A percentile compares a stretch with the other conserved stretches of the same genome.
Conservation (phyloP, 2,797 vertebrate genomes). For the Acipenser oxyrinchus region DNA sequence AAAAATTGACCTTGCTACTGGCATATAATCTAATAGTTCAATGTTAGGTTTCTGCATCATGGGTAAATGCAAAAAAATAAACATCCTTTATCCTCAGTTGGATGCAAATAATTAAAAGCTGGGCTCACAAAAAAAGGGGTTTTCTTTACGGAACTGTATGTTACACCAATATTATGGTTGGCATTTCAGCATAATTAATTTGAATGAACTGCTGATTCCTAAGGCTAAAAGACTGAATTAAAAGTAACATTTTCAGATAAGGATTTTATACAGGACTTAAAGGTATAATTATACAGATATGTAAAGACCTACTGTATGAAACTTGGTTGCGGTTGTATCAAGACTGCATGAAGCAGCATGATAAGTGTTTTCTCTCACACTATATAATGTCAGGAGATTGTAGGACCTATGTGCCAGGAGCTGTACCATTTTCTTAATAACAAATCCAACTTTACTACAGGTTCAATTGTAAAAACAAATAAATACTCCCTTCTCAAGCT, state of each 20-base stretch:
- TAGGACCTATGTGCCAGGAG: too few species aligned
- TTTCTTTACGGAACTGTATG: neutral
- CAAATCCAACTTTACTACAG: constrained; percentile 5
- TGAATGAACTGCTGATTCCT: constrained; percentile 18
- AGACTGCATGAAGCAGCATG: constrained; percentile 20
- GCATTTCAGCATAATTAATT: constrained; percentile 5
- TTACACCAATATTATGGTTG: too few species aligned
- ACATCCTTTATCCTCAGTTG: constrained; percentile 39
- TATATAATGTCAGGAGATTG: too few species aligned
- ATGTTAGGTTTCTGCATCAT: constrained; percentile 50
- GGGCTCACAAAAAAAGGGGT: constrained; percentile 16
- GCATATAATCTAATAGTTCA: constrained; percentile 35
- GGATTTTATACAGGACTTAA: constrained; percentile 36
- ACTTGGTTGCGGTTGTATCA: constrained; percentile 18
- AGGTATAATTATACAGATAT: constrained; percentile 4
- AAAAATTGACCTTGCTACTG: constrained; percentile 56
- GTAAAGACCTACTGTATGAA: neutral
- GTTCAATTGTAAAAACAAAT: too few species aligned
- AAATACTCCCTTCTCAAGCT: constrained; percentile 8
- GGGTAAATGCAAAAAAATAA: constrained; percentile 26
- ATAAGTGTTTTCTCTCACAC: neutral
- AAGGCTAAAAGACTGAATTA: neutral
- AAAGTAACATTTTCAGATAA: constrained; percentile 8
- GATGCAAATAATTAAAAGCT: constrained; percentile 27
- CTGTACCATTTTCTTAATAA: too few species aligned